Percentiles rank a stretch among this genome's conserved stretches.
These are phyloP conservation scores for Sander vitreus DNA, from an alignment of 2,113 vertebrate genomes.

Conservation along the genomic window DNA sequence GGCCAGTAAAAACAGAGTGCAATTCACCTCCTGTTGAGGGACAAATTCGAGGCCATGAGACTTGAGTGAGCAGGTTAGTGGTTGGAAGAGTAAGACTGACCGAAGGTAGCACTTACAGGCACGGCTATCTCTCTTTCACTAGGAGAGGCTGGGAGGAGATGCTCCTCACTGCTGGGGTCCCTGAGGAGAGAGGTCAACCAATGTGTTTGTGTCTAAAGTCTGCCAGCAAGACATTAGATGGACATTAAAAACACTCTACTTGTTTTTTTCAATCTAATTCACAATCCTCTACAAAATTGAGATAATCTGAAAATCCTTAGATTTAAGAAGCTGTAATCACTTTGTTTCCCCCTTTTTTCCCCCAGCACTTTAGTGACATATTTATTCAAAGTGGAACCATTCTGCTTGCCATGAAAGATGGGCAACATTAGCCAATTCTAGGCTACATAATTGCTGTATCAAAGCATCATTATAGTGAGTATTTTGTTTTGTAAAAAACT, in stretches of 20 bases:
- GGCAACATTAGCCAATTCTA: not conserved
- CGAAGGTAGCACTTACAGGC: conserved; percentile 76
- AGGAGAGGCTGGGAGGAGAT: conserved; percentile 87
- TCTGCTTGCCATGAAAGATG: not conserved
- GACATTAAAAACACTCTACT: no score
- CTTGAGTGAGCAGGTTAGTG: not conserved
- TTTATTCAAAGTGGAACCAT: not conserved
- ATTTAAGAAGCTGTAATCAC: not conserved
- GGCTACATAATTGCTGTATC: not conserved
- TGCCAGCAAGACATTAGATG: not conserved
- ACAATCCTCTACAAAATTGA: no score
- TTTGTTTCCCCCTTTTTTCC: not conserved
- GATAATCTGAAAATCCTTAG: not conserved
- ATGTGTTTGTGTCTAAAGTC: not conserved
- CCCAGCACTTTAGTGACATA: not conserved
- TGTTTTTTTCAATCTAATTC: no score
- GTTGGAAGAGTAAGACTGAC: not conserved
- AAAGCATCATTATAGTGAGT: no score
- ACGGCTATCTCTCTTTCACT: conserved; percentile 86
- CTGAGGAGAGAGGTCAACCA: conserved; percentile 34
- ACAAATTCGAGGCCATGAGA: conserved; percentile 2
- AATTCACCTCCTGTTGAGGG: conserved; percentile 83
- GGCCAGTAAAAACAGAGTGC: conserved; percentile 87
- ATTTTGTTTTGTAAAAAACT: not conserved
- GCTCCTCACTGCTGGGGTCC: conserved; percentile 65